Base-by-base conservation (phyloP, 2,888 invertebrate genomes). In the Mesodorylaimus sp. region DNA sequence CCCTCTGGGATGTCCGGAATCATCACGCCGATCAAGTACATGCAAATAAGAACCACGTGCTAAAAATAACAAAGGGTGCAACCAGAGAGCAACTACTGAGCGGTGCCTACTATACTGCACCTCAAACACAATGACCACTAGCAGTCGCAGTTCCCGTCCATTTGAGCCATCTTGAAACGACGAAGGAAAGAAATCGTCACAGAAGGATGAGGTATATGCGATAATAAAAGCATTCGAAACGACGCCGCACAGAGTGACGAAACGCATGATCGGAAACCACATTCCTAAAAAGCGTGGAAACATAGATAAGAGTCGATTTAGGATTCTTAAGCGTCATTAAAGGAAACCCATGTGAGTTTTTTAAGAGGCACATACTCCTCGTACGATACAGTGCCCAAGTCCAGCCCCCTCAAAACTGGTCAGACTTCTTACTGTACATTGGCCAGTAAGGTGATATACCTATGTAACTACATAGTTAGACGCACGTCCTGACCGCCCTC, bases 141-240 rank as follows among this genome's bases (percentile, higher is more conserved):
- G 32, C n/a, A 54, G 44, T 36, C 54, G 43, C 24, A 53, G 32
- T n/a, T n/a, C n/a, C n/a, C n/a, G n/a, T n/a, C n/a, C n/a, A n/a
- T 25, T 36, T 38, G 24, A 37, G 19, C 7, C 39, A 46, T 28
- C 43, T 37, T 13, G 3, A 3, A 2, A n/a, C 10, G 28, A n/a
- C 2, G 10, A 13, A 24, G 41, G 10, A 23, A 39, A 39, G 21
- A 39, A 39, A n/a, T 39, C 41, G 10, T 39, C 41, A 39, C 41
- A 39, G 19, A 50, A 49, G n/a, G 48, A 57, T 0, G 69, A 67
- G 3, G 68, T 70, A 56, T 67, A 70, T 2, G 68, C 70, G 26
- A 70, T 68, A 16, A 72, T 65, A 57, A 70, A 71, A 7, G 67
- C 70, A 59, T 72, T 72, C 41, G 66, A 69, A 27, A 71, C 60